Percentiles rank a stretch among this genome's conserved stretches.
Evolutionary conservation across 2,888 invertebrate genomes (phyloP).

Genomic region (Creontiades dilutus): DNA sequence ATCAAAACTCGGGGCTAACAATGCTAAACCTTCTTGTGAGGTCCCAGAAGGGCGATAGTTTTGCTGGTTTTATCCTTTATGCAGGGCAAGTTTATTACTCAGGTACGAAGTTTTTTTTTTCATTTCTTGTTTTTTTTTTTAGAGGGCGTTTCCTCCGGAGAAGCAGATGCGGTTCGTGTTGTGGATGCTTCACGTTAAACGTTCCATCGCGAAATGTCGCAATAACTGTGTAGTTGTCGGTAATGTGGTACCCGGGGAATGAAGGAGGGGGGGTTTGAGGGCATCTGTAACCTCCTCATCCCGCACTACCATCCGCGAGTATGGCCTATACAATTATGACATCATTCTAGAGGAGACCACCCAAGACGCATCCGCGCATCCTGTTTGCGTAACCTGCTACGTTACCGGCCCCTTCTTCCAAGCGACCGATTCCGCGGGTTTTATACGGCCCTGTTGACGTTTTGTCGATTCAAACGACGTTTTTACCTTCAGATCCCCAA

Average conservation of each 20-base stretch:
- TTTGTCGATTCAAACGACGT: slow-evolving; percentile 21
- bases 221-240: not conserved
- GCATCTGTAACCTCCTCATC: not conserved
- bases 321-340: slow-evolving; percentile 63
- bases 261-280: slow-evolving; percentile 6
- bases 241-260: not conserved
- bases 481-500: slow-evolving; percentile 6
- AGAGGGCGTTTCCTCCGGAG: not conserved
- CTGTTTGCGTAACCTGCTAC: slow-evolving; percentile 60
- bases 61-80: not conserved
- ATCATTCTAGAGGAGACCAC: slow-evolving; percentile 56
- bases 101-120: not conserved
- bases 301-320: slow-evolving; percentile 7
- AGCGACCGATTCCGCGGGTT: not conserved
- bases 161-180: not conserved
- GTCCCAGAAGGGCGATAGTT: not conserved
- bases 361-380: slow-evolving; percentile 51
- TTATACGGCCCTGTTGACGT: not conserved
- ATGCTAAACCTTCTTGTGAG: not conserved
- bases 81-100: not conserved
- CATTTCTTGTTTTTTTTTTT: not conserved
- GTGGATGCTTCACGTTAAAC: not conserved
- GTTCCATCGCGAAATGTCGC: not conserved
- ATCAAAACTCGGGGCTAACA: not conserved
- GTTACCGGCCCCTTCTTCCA: not conserved